Base-by-base conservation (phyloP, 1,140 invertebrate species). In the Drosophila repleta region DNA sequence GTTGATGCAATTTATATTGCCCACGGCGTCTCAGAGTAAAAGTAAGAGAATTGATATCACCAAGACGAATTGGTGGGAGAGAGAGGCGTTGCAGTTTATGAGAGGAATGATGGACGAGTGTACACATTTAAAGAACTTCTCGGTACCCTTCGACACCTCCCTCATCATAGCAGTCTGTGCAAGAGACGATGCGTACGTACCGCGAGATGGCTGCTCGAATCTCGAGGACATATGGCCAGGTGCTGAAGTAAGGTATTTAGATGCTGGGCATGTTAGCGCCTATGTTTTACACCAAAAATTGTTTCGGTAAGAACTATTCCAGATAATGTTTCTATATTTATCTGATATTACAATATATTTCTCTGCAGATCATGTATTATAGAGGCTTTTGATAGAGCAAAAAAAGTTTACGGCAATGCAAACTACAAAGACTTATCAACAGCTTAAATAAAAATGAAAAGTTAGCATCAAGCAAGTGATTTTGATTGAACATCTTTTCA, bases 31-130 rank as follows among this genome's bases (percentile, higher is more conserved):
- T 4, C 63, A 87, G 17, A 67, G 51, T 24, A 71, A 66, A 55
- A 67, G 55, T 13, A 80, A 80, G 20, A 89, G 76, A 67, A 91
- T 92, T 57, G 93, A 94, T 51, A 93, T 93, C 68, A 92, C 92
- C 13, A 94, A 93, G 81, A 93, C 93, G 7, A 93, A 94, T 74
- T 94, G 93, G 93, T 92, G 94, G 46, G 94, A 96, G 75, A 93
- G 94, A 71, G 96, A 97, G 90, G 96, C 97, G 1, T 75, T 98
- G 8, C 96, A 97, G 92, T 99, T 99, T 90, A 99, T 99, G 98
- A 93, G 96, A 21, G 98, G 98, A 0, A 95, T 99, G 68, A 99
- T 99, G 98, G 98, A 99, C 90, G 97, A 99, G 92, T 99, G 97
- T 91, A 99, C 99, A 2, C 98, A 99, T 92, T 92, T 99, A 2